Evolutionary conservation across 2,113 vertebrate genomes (phyloP).

Genomic region (Pica pica): DNA sequence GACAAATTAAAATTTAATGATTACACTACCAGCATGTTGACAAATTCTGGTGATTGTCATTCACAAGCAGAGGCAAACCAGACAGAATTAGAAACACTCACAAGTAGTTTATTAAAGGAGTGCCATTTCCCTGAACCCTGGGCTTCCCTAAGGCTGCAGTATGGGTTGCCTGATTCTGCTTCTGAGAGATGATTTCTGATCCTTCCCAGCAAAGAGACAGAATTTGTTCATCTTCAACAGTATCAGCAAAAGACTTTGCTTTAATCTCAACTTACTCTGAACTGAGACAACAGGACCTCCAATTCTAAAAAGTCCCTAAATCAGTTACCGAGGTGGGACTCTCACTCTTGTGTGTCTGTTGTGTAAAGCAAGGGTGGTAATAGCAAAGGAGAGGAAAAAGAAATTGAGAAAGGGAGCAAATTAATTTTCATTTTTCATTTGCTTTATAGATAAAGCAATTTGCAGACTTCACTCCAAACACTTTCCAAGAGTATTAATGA

Average conservation of each 20-base stretch:
- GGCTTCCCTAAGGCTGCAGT: neutral
- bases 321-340: neutral
- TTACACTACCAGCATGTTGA: neutral
- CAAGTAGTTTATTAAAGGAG: neutral
- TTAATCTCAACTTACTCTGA: neutral
- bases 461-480: neutral
- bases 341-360: neutral
- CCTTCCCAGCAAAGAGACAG: neutral
- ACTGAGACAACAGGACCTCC: neutral
- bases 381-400: neutral
- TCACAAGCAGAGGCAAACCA: neutral
- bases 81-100: neutral
- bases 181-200: neutral
- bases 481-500: neutral
- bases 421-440: neutral
- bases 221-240: neutral
- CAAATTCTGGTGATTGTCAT: neutral
- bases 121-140: neutral
- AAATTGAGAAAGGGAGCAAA: neutral
- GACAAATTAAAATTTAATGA: slow-evolving; percentile 1
- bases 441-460: neutral
- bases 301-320: neutral
- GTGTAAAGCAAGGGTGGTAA: neutral
- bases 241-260: neutral
- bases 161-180: neutral